phyloP scores from a whole-genome alignment of 2,888 invertebrate species.

The Orthonychiurus folsomi region DNA sequence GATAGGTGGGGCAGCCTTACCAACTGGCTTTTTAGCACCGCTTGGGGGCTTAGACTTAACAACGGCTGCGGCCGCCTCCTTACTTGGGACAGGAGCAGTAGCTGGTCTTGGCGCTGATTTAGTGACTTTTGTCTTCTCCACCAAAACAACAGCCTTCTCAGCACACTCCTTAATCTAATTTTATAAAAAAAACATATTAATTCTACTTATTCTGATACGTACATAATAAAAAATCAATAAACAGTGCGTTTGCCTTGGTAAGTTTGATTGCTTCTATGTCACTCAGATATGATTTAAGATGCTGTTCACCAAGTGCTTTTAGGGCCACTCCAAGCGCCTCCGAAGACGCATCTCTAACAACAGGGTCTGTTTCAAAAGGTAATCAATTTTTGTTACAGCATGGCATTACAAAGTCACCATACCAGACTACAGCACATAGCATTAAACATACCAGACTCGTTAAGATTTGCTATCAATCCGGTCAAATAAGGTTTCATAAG shows the following conservation, averaged over 20 bases:
- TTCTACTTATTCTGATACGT: too few relatives aligned
- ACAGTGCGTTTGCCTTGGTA: conserved; percentile 55
- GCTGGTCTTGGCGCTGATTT: conserved; percentile 16
- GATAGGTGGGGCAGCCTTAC: conserved; percentile 60
- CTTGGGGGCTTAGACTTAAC: too few relatives aligned
- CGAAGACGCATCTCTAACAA: conserved; percentile 83
- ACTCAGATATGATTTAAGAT: conserved; percentile 70
- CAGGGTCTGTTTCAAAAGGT: conserved; percentile 57
- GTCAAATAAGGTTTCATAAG: conserved; percentile 71
- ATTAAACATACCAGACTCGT: conserved; percentile 56
- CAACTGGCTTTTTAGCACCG: conserved; percentile 27
- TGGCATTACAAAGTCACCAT: background rate
- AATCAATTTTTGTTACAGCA: background rate
- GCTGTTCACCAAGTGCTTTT: conserved; percentile 88
- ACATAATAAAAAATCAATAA: background rate
- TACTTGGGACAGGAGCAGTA: conserved; percentile 38
- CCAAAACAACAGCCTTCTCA: conserved; percentile 80
- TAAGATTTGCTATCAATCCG: conserved; percentile 66
- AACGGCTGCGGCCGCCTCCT: conserved; percentile 27
- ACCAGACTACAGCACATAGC: background rate
- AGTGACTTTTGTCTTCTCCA: conserved; percentile 33
- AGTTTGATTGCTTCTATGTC: conserved; percentile 87
- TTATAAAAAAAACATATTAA: too few relatives aligned
- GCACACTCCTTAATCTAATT: conserved; percentile 81
- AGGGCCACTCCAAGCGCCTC: conserved; percentile 89